Evolutionary conservation across 2,888 invertebrate genomes (phyloP), one percentile per base, ranked within the genome.

Genomic region (Drosophila kokeensis): DNA sequence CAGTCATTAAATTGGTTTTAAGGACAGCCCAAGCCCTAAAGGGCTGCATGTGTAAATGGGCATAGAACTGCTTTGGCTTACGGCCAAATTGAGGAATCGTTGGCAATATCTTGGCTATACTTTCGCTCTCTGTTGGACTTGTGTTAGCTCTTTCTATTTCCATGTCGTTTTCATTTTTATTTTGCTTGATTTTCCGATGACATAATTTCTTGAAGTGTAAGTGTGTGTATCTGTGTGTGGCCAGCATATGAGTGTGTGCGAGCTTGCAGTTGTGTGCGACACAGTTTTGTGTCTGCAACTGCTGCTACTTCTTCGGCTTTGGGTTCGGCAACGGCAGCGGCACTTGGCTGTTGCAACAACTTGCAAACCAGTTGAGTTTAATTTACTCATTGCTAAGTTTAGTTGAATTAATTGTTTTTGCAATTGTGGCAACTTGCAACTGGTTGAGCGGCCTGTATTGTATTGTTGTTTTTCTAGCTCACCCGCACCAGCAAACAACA

Each of bases 111-210:
- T 62, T 60, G 61, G 29, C 55, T 53, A 49, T 50, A 82, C 81
- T 87, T 87, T 87, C 83, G 73, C 78, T 80, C 76, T 82, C 73
- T 60, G 48, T 50, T 61, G 38, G 34, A 57, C 52, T 30, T 54
- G 57, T 58, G 38, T 62, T 57, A 29, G 29, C 57, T 40, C 40
- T 57, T 69, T 34, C 52, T 45, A 65, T 83, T 81, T 72, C 57
- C 73, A 62, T 52, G 55, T 50, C 58, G 67, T 78, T 86, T 87
- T 80, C 76, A 75, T 84, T 81, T 78, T 74, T 66, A 66, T 68
- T 83, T 73, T 70, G 62, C 69, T 77, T 73, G 77, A 73, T 87
- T 87, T 87, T 88, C 84, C 87, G 86, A 89, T 89, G 89, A 89
- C 89, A 89, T 89, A 89, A 89, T 88, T 88, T 79, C 45, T 71